phyloP scores from a whole-genome alignment of 2,797 vertebrate genomes.

The Gouania willdenowi region DNA sequence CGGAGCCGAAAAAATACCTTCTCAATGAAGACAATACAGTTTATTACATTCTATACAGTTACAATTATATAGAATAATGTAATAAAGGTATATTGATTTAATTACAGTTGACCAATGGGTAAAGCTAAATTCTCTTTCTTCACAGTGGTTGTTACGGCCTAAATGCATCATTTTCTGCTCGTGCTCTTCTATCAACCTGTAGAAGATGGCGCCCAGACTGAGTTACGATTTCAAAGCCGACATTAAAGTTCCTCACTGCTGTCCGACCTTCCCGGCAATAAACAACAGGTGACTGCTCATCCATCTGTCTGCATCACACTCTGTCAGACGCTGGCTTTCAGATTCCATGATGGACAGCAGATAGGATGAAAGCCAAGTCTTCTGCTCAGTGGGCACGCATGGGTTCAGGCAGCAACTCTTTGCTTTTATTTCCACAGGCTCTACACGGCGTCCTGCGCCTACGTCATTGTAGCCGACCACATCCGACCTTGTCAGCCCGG shows the following conservation, averaged over 20 bases:
- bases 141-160: constrained; percentile 4
- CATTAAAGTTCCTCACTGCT: constrained; percentile 31
- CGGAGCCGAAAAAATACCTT: too few species aligned
- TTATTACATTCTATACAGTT: too few species aligned
- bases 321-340: constrained; percentile 52
- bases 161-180: constrained; percentile 13
- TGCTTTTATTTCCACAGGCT: constrained; percentile 43
- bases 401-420: constrained; percentile 38
- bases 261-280: constrained; percentile 62
- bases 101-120: constrained; percentile 24
- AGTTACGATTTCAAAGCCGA: constrained; percentile 42
- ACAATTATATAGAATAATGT: too few species aligned
- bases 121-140: constrained; percentile 16
- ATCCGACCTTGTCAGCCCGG: constrained; percentile 56
- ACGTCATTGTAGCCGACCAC: constrained; percentile 25
- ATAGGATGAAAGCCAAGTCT: constrained; percentile 43
- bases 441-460: constrained; percentile 34
- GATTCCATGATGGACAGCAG: constrained; percentile 58
- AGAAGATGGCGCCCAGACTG: constrained; percentile 5
- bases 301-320: constrained; percentile 71
- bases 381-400: constrained; percentile 39
- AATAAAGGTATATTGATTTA: too few species aligned
- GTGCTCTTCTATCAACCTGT: constrained; percentile 32
- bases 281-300: constrained; percentile 59
- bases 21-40: too few species aligned